Evolutionary conservation across 2,888 invertebrate species (phyloP), one percentile per base, ranked within the genome.

Genomic region (Nycteola revayana): DNA sequence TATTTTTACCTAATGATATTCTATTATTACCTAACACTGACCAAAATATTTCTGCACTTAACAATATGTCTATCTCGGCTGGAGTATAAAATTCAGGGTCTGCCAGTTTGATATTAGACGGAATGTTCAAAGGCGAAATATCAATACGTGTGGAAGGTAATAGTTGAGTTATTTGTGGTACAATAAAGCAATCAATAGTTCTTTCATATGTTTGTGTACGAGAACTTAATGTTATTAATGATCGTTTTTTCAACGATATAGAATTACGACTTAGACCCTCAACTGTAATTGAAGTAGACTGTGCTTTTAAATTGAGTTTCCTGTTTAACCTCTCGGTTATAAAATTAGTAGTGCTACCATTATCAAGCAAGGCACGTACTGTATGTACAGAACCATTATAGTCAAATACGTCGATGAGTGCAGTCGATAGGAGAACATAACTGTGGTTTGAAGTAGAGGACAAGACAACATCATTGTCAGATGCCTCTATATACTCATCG

Each of bases 401-500:
- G 9, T 30, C 30, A 4, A 30, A 5, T n/a, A 22, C 6, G 3
- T 22, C 22, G 3, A 22, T 22, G 22, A 22, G 5, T n/a, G 22
- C 22, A 3, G 22, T 22, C 7, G 22, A 22, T n/a, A 22, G 7
- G 5, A 22, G 8, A n/a, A 22, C 22, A 22, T 18, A 5, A 18
- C 22, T 22, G 22, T 22, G n/a, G 10, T 9, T n/a, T 30, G 8
- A 21, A 9, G 30, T 11, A 8, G 30, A n/a, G n/a, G n/a, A n/a
- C n/a, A n/a, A 29, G 7, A 6, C 30, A 24, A 30, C n/a, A 1
- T 30, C 23, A 1, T 7, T 3, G 11, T 30, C 22, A 7, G n/a
- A 8, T 29, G 29, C 3, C 10, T 11, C 8, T 22, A 2, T 4
- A 9, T 22, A 22, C 0, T 20, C 21, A 9, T 22, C 8, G 11